These are phyloP conservation scores for Chaetura pelagica DNA, from an alignment of 2,113 vertebrate species.

Conservation along the genomic window DNA sequence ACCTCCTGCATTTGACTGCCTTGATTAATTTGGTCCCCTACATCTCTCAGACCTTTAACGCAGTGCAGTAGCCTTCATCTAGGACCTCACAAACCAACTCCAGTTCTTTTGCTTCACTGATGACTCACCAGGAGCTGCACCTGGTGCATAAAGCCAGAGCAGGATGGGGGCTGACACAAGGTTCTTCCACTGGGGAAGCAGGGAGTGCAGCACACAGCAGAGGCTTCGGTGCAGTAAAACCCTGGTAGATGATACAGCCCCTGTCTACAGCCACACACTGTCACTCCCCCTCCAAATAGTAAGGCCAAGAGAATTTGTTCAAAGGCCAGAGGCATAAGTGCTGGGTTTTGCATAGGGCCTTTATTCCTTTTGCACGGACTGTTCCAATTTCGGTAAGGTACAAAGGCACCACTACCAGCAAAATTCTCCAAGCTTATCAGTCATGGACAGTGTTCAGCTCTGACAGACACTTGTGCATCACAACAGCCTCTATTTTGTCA, in stretches of 20 bases:
- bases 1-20: not conserved
- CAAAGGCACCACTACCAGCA: not conserved
- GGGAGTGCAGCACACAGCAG: not conserved
- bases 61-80: not conserved
- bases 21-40: not conserved
- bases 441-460: not conserved
- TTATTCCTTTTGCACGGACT: not conserved
- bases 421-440: slow-evolving; percentile 2
- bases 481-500: not conserved
- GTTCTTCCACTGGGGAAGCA: not conserved
- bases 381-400: not conserved
- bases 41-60: not conserved
- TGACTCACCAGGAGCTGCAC: fast-evolving
- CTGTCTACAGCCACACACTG: fast-evolving
- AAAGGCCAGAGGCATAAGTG: not conserved
- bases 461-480: not conserved
- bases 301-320: not conserved
- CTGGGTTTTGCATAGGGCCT: not conserved
- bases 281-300: not conserved
- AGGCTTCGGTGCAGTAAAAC: not conserved
- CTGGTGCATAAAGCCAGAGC: not conserved
- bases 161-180: fast-evolving
- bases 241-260: fast-evolving
- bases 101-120: not conserved
- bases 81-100: not conserved